Conservation (phyloP, 2,113 vertebrate species). For the Manacus vitellinus region DNA sequence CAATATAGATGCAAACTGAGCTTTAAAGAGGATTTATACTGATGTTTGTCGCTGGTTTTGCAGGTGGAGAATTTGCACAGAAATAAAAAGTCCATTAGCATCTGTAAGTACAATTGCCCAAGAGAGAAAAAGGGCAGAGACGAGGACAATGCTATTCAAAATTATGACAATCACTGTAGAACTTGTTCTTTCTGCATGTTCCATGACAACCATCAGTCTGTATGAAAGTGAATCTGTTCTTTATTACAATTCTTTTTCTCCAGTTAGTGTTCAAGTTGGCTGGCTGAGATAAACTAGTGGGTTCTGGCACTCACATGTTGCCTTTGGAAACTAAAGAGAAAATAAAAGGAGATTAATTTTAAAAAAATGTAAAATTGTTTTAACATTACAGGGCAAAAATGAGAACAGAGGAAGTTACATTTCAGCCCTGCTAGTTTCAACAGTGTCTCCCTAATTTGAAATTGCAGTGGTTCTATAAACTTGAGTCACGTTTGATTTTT, state of each 20-base stretch:
- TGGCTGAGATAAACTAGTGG: neutral
- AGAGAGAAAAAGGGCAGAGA: neutral
- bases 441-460: neutral
- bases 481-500: neutral
- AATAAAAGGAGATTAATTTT: neutral
- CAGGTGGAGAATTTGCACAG: neutral
- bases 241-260: neutral
- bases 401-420: neutral
- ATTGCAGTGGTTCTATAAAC: neutral
- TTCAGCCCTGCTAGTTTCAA: neutral
- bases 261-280: neutral
- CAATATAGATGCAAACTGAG: neutral
- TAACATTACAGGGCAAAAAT: neutral
- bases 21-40: neutral
- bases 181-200: neutral
- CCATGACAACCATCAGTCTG: neutral
- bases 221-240: neutral
- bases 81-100: neutral
- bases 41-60: neutral
- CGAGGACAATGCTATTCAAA: neutral
- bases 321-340: neutral
- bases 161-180: neutral
- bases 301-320: neutral
- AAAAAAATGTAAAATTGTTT: neutral
- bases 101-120: neutral